Percentiles rank a stretch among this genome's conserved stretches.
phyloP scores from a whole-genome alignment of 2,888 invertebrate species.

The Odontocerum albicorne region DNA sequence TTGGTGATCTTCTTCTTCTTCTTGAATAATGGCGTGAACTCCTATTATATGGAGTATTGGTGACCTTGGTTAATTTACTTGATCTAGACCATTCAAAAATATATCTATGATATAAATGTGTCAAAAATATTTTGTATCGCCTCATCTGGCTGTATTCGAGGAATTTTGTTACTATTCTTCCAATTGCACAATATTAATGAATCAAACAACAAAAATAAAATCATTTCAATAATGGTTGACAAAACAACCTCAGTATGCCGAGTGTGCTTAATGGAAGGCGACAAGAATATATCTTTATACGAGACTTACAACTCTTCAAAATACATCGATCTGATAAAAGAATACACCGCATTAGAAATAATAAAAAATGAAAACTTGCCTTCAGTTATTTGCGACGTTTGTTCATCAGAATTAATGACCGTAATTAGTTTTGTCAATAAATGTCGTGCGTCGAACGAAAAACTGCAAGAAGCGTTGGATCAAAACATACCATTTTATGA shows the following conservation, averaged over 20 bases:
- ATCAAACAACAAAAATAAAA: too few relatives aligned
- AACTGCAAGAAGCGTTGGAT: constrained; percentile 14
- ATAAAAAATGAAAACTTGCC: constrained; percentile 14
- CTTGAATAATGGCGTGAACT: too few relatives aligned
- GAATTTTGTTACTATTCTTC: too few relatives aligned
- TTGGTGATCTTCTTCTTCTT: too few relatives aligned
- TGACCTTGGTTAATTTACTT: too few relatives aligned
- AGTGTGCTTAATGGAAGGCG: constrained; percentile 8
- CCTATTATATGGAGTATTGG: too few relatives aligned
- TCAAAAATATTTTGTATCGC: too few relatives aligned
- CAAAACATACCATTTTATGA: constrained; percentile 4
- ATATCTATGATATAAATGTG: too few relatives aligned
- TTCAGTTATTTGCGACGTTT: constrained; percentile 8
- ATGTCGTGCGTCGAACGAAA: constrained; percentile 7
- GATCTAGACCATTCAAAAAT: too few relatives aligned
- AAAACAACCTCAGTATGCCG: constrained; percentile 7
- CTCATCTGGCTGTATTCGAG: too few relatives aligned
- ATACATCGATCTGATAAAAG: constrained; percentile 16
- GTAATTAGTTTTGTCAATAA: constrained; percentile 12
- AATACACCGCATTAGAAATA: constrained; percentile 17
- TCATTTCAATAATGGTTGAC: background rate
- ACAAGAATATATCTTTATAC: constrained; percentile 8
- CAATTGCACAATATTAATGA: too few relatives aligned
- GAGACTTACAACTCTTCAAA: constrained; percentile 1
- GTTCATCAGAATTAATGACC: constrained; percentile 9